phyloP scores from a whole-genome alignment of 2,113 vertebrate species.

The Phyllopteryx taeniolatus region DNA sequence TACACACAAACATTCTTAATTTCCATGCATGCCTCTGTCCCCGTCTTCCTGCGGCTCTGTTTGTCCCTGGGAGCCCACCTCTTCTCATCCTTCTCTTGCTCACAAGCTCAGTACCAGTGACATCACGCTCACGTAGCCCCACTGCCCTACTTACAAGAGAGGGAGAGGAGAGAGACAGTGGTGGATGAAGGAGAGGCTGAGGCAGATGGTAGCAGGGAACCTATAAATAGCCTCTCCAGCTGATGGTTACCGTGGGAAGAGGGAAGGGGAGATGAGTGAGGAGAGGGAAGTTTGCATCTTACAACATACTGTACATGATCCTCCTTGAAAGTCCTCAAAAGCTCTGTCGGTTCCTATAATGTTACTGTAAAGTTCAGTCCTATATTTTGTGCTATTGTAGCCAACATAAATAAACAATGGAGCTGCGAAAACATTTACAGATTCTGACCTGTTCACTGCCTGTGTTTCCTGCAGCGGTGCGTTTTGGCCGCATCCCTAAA shows the following conservation, averaged over 20 bases:
- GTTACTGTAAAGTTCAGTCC: background rate
- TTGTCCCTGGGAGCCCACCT: constrained; percentile 29
- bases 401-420: background rate
- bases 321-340: constrained; percentile 24
- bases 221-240: constrained; percentile 74
- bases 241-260: constrained; percentile 68
- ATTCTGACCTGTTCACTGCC: constrained; percentile 16
- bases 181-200: constrained; percentile 61
- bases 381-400: background rate
- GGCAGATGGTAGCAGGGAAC: constrained; percentile 59
- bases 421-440: background rate
- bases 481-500: constrained; percentile 80
- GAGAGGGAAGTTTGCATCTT: constrained; percentile 35
- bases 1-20: constrained; percentile 4
- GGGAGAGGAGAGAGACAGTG: constrained; percentile 51
- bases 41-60: constrained; percentile 17
- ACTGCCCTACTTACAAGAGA: constrained; percentile 76
- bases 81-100: constrained; percentile 33
- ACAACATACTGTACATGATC: constrained; percentile 21
- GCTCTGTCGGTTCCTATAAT: background rate
- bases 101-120: constrained; percentile 53
- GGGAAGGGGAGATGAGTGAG: constrained; percentile 16
- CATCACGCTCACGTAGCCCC: constrained; percentile 68
- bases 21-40: constrained; percentile 10
- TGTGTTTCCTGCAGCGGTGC: constrained; percentile 69